Evolutionary conservation across 2,888 invertebrate species (phyloP), one percentile per base, ranked within the genome.

Genomic region (Cordylochernes scorpioides): DNA sequence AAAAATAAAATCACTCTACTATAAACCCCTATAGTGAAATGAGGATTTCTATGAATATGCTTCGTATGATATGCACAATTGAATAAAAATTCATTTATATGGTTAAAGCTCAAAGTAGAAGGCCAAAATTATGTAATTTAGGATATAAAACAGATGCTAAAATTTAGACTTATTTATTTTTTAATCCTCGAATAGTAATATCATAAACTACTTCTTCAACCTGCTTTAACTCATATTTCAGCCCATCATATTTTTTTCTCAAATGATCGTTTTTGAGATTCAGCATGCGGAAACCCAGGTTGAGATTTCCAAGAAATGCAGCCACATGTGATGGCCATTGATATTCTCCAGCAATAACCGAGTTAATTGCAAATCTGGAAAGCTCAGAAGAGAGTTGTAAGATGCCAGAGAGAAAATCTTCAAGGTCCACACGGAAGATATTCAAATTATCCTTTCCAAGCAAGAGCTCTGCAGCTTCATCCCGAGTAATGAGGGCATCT

Each of bases 181-280:
- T n/a, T n/a, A n/a, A n/a, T 0, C 77, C 77, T 15, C 80, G 58
- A 40, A 80, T 73, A 37, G 72, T 71, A 22, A 82, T 61, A 47
- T 82, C 80, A 45, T 80, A 80, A 1, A 75, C 77, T 0, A 82
- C 72, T 50, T 80, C 78, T 49, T 86, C 86, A 10, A 84, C 75
- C 52, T 84, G 84, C 53, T 84, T 84, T 14, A 84, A 70, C 47
- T 84, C 82, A 47, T 86, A 86, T 40, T 58, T 58, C 3, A 86
- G 57, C 0, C 67, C 70, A 55, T 86, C 84, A 73, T 84, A 9
- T 73, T 62, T 49, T 17, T 80, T 82, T 29, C 84, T 61, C 3
- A 86, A 55, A 5, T 67, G 64, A 49, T 84, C 84, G 52, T 86
- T 88, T 53, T 86, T 86, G 28, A 86, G 58, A 49, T 82, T 86